Base-by-base conservation (phyloP, 2,113 vertebrate species). In the Zingel zingel region DNA sequence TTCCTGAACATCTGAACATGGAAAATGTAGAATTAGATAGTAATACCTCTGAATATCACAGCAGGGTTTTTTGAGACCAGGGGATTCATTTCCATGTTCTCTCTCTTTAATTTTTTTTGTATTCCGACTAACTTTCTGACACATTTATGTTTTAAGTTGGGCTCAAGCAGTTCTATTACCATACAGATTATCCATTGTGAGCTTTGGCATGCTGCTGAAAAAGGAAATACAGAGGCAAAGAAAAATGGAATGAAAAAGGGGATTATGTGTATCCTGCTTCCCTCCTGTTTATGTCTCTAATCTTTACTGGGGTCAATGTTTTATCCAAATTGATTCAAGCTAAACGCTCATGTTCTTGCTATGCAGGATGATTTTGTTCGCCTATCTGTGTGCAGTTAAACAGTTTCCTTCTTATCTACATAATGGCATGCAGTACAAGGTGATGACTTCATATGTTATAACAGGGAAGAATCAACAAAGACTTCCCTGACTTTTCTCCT, bases 1-100 rank as follows among this genome's bases (percentile, higher is more conserved):
- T 96, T 86, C 96, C 95, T 96, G 94, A 96, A 96, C 95, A 97
- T 97, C 95, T 94, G 96, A 97, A 96, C 70, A 95, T 94, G 93
- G 86, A 89, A 90, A 95, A 95, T 86, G 72, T 96, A 94, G 96
- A 97, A 97, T 96, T 95, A 95, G 95, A 96, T 96, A 98, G 97
- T 95, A 97, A 97, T 97, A 97, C 97, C 96, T 96, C 96, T 95
- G 92, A 95, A 95, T 92, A 93, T 91, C 82, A 85, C 78, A 77
- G 82, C 83, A 90, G 86, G 70, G 50, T 93, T 95, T 95, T 33
- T 93, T 91, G 93, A 96, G 95, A 77, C 74, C 90, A 91, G 93
- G 30, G 95, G 95, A 96, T 93, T 96, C 95, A 90, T 96, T 96
- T 97, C 81, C 81, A 59, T 86, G 67, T 86, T 84, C 82, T 74